Percentiles rank a stretch among this genome's conserved stretches.
Conservation (phyloP, 2,113 vertebrate species). For the Hippocampus comes region DNA sequence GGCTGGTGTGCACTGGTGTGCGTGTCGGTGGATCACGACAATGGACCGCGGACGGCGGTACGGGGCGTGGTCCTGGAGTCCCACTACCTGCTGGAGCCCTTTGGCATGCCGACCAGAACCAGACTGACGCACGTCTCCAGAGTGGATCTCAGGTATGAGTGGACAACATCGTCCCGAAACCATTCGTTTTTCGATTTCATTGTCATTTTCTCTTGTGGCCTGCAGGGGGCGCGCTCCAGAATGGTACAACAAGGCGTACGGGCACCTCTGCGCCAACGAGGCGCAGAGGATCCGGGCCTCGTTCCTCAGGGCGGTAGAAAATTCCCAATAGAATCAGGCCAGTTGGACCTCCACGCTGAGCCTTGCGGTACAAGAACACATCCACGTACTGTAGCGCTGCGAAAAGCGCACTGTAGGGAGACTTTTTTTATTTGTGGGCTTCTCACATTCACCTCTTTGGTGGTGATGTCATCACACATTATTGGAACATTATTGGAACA, state of each 20-base stretch:
- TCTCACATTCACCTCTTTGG: neutral
- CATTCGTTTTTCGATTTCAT: neutral
- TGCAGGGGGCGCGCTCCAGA: constrained; percentile 90
- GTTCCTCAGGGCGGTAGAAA: constrained; percentile 73
- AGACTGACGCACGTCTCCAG: constrained; percentile 90
- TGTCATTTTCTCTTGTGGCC: neutral
- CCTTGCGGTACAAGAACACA: neutral
- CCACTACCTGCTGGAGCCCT: constrained; percentile 90
- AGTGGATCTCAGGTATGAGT: constrained; percentile 83
- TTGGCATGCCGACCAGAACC: constrained; percentile 80
- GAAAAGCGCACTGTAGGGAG: neutral
- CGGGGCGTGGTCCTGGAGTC: constrained; percentile 85
- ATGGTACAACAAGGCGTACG: constrained; percentile 96
- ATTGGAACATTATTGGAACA: neutral
- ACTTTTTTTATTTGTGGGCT: neutral
- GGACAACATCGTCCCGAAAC: neutral
- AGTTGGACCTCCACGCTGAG: neutral
- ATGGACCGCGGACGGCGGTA: constrained; percentile 80
- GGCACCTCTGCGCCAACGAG: constrained; percentile 86
- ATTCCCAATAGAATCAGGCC: neutral
- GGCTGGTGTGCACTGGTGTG: constrained; percentile 85
- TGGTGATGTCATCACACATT: neutral
- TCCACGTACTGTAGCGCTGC: neutral
- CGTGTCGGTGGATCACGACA: constrained; percentile 86
- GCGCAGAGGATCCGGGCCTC: constrained; percentile 87